A percentile compares a stretch with the other conserved stretches of the same genome.
phyloP scores from a whole-genome alignment of 2,888 invertebrate genomes.

The Laothoe populi region DNA sequence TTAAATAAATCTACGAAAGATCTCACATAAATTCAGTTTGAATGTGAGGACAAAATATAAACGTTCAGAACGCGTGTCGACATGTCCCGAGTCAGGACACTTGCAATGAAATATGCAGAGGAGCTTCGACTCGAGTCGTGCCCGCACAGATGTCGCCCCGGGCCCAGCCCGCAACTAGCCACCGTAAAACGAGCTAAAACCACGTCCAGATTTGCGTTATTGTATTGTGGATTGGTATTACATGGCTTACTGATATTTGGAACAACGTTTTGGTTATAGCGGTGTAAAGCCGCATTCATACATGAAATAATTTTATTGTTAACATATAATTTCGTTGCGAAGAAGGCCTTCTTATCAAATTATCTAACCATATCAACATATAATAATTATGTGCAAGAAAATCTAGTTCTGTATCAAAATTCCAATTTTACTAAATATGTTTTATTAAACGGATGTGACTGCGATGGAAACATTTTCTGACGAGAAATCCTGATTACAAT shows the following conservation, averaged over 20 bases:
- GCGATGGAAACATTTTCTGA: too few relatives aligned
- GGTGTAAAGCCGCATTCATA: background rate
- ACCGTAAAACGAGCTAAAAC: constrained; percentile 43
- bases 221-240: constrained; percentile 35
- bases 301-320: background rate
- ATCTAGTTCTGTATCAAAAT: too few relatives aligned
- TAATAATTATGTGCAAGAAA: too few relatives aligned
- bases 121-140: constrained; percentile 33
- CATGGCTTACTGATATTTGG: constrained; percentile 31
- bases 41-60: constrained; percentile 41
- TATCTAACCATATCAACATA: too few relatives aligned
- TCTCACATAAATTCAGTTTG: constrained; percentile 41
- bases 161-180: constrained; percentile 36
- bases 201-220: constrained; percentile 38
- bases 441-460: too few relatives aligned
- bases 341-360: too few relatives aligned
- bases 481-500: too few relatives aligned
- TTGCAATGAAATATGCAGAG: constrained; percentile 50
- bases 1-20: constrained; percentile 35
- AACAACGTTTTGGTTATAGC: constrained; percentile 28
- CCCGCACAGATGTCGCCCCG: constrained; percentile 38
- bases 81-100: constrained; percentile 38
- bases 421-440: too few relatives aligned
- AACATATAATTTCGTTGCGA: background rate
- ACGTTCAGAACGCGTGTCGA: constrained; percentile 37